Evolutionary conservation across 2,888 invertebrate genomes (phyloP), one percentile per base, ranked within the genome.

Genomic region (Monochamus alternatus): DNA sequence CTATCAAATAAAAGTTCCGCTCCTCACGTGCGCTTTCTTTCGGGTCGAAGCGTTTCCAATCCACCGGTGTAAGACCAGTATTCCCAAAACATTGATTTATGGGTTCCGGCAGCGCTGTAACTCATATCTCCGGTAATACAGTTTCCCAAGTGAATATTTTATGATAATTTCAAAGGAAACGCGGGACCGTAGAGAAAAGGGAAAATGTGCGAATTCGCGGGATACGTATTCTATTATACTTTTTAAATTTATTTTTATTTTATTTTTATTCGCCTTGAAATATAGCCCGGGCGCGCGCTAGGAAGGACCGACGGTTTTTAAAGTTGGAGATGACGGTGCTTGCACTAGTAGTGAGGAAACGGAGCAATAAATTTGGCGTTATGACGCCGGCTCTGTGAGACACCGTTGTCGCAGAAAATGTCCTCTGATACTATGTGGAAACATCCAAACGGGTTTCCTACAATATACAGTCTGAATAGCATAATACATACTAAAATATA

Each of bases 121-220:
- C 83, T 84, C 85, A 84, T 86, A 82, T 76, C 82, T 65, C 74
- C 75, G 74, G 83, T 84, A 85, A 86, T 85, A 84, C 80, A 84
- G 83, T 84, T 84, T 84, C 84, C 81, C 83, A 77, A 81, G 84
- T 85, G 86, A 86, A 86, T 86, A 85, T 85, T 86, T 86, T 85
- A 85, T 86, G 86, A 85, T 86, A 86, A 86, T 85, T 85, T 84
- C 73, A 10, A 58, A 72, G 79, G 81, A 78, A 81, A 78, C 62
- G 78, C 73, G 69, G 79, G 72, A 77, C 74, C 79, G 74, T 76
- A 75, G 79, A 77, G 76, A 73, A 75, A 73, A 73, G 69, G 64
- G 70, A 78, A 74, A 76, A 80, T 77, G 80, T 77, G 79, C 70
- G 79, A 80, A 80, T 78, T 76, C 78, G 51, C 74, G 70, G 73